Evolutionary conservation across 2,113 vertebrate genomes (phyloP).

Genomic region (Takifugu bimaculatus): DNA sequence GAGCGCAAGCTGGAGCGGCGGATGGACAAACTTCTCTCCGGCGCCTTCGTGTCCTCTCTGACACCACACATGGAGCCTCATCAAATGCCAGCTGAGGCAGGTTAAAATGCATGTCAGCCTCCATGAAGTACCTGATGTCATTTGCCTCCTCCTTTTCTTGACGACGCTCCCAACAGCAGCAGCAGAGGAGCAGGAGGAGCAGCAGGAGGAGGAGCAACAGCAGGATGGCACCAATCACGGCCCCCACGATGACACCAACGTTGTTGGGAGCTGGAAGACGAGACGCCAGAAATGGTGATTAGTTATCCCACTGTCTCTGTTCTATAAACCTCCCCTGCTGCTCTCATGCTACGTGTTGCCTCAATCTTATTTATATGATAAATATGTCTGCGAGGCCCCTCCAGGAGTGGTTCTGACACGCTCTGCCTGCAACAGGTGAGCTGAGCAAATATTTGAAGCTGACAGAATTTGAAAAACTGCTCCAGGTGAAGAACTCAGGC

Average conservation of each 20-base stretch:
- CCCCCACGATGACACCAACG: constrained; percentile 76
- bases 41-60: constrained; percentile 71
- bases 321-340: no score
- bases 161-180: constrained; percentile 76
- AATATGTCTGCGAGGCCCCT: no score
- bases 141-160: constrained; percentile 79
- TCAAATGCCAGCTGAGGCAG: background rate
- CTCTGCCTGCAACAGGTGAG: background rate
- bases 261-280: constrained; percentile 58
- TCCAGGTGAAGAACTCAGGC: background rate
- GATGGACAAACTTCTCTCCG: constrained; percentile 66
- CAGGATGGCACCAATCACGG: constrained; percentile 80
- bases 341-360: no score
- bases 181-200: constrained; percentile 81
- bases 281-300: no score
- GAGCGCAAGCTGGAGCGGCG: constrained; percentile 68
- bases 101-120: background rate
- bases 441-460: constrained; percentile 11
- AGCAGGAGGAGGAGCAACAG: constrained; percentile 78
- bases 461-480: no score
- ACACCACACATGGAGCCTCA: background rate
- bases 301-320: no score
- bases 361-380: no score
- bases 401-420: no score
- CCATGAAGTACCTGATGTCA: constrained; percentile 78